A percentile compares a stretch with the other conserved stretches of the same genome.
phyloP scores from a whole-genome alignment of 2,888 invertebrate genomes.

The Drosophila falleni region DNA sequence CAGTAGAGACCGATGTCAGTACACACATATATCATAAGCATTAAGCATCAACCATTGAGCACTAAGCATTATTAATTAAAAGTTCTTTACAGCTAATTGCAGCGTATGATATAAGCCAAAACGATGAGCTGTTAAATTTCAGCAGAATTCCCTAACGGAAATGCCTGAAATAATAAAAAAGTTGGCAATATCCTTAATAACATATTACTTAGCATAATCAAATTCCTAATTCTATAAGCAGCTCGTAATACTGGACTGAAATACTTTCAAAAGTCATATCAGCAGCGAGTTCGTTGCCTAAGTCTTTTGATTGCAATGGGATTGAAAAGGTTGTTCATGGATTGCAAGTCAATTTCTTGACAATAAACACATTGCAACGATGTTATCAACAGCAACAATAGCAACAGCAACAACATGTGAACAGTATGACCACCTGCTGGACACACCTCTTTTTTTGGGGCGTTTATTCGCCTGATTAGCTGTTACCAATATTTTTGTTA shows the following conservation, averaged over 20 bases:
- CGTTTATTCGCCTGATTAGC: slow-evolving; percentile 60
- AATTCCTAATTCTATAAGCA: background rate
- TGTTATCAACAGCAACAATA: slow-evolving; percentile 69
- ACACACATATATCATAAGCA: slow-evolving; percentile 45
- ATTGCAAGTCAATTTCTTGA: slow-evolving; percentile 78
- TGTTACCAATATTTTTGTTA: slow-evolving; percentile 69
- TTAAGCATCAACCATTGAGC: slow-evolving; percentile 48
- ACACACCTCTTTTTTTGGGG: slow-evolving; percentile 64
- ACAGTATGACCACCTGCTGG: slow-evolving; percentile 70
- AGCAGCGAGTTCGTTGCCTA: slow-evolving; percentile 65
- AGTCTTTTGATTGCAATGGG: slow-evolving; percentile 73
- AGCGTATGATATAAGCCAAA: slow-evolving; percentile 60
- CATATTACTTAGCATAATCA: background rate
- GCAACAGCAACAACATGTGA: slow-evolving; percentile 34
- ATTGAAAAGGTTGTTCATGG: slow-evolving; percentile 65
- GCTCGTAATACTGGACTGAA: background rate
- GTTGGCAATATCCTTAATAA: background rate
- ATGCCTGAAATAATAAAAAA: slow-evolving; percentile 38
- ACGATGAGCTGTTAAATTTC: slow-evolving; percentile 35
- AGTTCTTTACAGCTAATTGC: slow-evolving; percentile 72
- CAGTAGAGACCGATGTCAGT: slow-evolving; percentile 45
- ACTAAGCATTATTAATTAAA: slow-evolving; percentile 74
- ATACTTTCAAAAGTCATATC: slow-evolving; percentile 42
- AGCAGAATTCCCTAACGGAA: slow-evolving; percentile 51
- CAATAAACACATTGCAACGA: slow-evolving; percentile 78